Evolutionary conservation across 2,888 invertebrate species (phyloP).

Genomic region (Acanthococcus lagerstroemiae): DNA sequence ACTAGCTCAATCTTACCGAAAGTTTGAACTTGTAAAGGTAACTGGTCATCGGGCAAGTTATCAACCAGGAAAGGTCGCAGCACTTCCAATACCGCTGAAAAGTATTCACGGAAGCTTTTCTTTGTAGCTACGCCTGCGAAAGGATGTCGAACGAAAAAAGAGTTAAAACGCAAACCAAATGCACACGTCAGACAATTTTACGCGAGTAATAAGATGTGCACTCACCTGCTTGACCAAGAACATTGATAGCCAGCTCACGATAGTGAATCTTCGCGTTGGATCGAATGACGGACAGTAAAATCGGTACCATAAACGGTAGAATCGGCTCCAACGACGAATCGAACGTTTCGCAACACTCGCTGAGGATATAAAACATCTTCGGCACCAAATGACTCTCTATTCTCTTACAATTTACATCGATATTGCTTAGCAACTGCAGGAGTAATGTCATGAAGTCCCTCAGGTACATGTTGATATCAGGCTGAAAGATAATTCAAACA

Average conservation of each 20-base stretch:
- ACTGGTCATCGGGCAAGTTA: conserved; percentile 18
- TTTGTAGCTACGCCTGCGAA: conserved; percentile 10
- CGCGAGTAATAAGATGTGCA: not conserved
- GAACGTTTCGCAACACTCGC: conserved; percentile 17
- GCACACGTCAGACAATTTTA: not conserved
- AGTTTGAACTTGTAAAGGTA: conserved; percentile 22
- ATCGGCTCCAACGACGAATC: conserved; percentile 14
- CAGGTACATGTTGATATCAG: conserved; percentile 12
- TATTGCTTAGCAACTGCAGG: conserved; percentile 1
- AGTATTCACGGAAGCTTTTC: conserved; percentile 15
- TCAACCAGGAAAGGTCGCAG: conserved; percentile 11
- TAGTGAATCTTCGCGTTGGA: conserved; percentile 12
- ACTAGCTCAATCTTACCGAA: not conserved
- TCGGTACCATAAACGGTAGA: conserved; percentile 22
- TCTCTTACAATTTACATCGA: not conserved
- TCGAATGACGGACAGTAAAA: conserved; percentile 1
- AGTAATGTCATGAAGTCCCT: conserved; percentile 3
- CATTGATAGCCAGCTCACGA: conserved; percentile 18
- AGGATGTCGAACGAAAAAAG: not conserved
- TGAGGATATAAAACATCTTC: conserved; percentile 7
- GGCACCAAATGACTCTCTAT: conserved; percentile 14
- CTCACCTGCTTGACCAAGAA: conserved; percentile 14
- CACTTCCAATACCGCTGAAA: conserved; percentile 6
- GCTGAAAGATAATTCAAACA: not conserved
- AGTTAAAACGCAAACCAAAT: too few relatives aligned